phyloP scores from a whole-genome alignment of 2,888 invertebrate genomes.

The Zygogramma bicolorata region DNA sequence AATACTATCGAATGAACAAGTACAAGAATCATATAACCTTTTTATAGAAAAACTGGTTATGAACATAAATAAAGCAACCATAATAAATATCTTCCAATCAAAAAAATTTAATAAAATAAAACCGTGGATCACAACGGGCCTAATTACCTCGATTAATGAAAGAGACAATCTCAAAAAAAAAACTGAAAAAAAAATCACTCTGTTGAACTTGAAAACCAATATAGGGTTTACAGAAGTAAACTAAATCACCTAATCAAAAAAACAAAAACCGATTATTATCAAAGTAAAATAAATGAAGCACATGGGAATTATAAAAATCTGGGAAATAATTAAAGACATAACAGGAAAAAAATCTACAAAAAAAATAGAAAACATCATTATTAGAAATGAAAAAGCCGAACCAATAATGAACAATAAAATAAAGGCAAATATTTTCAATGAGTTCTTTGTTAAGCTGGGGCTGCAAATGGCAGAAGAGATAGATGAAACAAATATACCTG shows the following conservation, averaged over 20 bases:
- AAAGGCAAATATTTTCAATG: slow-evolving; percentile 6
- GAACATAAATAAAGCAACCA: too few species aligned
- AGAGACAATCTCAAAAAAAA: too few species aligned
- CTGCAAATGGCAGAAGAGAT: too few species aligned
- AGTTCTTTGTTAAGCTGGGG: background rate
- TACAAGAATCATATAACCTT: too few species aligned
- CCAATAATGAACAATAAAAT: background rate
- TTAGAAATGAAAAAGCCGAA: background rate
- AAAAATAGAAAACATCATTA: slow-evolving; percentile 14
- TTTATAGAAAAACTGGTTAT: too few species aligned
- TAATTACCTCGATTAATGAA: slow-evolving; percentile 15
- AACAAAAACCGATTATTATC: slow-evolving; percentile 6
- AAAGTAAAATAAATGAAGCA: slow-evolving; percentile 16
- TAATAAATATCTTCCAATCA: too few species aligned
- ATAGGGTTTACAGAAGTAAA: slow-evolving; percentile 11
- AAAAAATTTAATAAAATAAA: too few species aligned
- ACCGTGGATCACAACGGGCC: too few species aligned
- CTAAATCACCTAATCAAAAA: slow-evolving; percentile 13
- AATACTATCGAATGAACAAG: background rate
- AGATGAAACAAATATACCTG: too few species aligned
- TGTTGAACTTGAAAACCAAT: slow-evolving; percentile 9
- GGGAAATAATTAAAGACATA: background rate
- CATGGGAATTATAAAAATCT: slow-evolving; percentile 3
- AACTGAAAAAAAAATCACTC: background rate
- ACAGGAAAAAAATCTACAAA: background rate